Evolutionary conservation across 2,113 vertebrate species (phyloP).

Genomic region (Lycaon pictus): DNA sequence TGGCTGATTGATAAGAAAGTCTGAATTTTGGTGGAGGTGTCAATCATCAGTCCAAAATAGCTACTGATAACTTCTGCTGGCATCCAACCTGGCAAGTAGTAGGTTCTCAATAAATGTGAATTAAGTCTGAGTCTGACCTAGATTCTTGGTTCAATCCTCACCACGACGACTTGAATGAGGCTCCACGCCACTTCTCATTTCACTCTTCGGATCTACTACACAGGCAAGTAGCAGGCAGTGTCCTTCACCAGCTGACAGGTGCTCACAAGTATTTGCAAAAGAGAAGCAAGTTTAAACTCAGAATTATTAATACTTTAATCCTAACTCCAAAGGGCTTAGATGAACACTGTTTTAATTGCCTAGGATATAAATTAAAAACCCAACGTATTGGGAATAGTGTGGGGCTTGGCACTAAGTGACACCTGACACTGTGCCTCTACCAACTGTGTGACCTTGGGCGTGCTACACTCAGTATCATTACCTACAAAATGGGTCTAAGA

Average conservation of each 20-base stretch:
- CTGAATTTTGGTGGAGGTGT: not conserved
- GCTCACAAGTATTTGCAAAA: not conserved
- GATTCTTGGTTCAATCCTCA: not conserved
- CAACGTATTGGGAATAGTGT: rapidly evolving
- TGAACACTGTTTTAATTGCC: not conserved
- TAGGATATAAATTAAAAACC: not conserved
- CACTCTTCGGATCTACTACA: rapidly evolving
- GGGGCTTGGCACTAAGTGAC: not conserved
- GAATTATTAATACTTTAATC: not conserved
- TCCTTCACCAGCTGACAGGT: too few species aligned
- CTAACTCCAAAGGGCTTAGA: too few species aligned
- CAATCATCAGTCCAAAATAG: not conserved
- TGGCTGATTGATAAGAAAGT: rapidly evolving
- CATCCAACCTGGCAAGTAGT: rapidly evolving
- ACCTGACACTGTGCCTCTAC: not conserved
- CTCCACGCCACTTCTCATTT: rapidly evolving
- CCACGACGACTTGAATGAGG: not conserved
- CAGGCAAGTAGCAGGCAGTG: rapidly evolving
- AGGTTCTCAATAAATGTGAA: not conserved
- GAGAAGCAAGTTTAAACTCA: not conserved
- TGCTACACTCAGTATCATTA: not conserved
- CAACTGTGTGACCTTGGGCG: not conserved
- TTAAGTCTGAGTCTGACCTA: not conserved
- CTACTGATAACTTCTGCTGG: not conserved
- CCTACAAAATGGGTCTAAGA: not conserved